Evolutionary conservation across 2,113 vertebrate species (phyloP).

Genomic region (Xerus inauris): DNA sequence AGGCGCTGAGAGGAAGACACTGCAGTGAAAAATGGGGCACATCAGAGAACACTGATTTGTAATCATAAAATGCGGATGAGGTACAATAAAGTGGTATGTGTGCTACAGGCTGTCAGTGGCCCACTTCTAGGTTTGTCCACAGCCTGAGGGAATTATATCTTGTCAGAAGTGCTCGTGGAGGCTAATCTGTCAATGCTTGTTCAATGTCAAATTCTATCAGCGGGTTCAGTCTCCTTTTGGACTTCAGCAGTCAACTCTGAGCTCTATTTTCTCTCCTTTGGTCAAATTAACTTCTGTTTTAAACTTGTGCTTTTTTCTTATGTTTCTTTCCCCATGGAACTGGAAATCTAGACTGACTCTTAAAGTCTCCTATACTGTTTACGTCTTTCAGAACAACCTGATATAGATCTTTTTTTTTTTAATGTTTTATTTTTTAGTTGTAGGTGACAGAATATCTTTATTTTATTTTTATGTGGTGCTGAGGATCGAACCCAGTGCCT

Average conservation of each 20-base stretch:
- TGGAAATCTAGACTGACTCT: not conserved
- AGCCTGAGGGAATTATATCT: conserved; percentile 60
- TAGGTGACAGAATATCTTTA: no score
- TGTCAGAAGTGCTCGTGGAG: conserved; percentile 70
- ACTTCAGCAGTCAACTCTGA: not conserved
- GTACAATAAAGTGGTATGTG: conserved; percentile 3
- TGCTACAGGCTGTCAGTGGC: conserved; percentile 46
- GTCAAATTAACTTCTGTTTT: conserved; percentile 63
- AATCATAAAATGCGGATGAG: conserved; percentile 73
- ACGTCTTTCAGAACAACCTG: conserved; percentile 9
- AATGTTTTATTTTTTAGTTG: no score
- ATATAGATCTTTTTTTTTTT: conserved; percentile 46
- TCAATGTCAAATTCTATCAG: conserved; percentile 73
- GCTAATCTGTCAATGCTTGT: conserved; percentile 67
- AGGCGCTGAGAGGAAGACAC: conserved; percentile 78
- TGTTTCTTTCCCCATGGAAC: not conserved
- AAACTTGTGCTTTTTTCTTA: not conserved
- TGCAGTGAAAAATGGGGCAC: conserved; percentile 85
- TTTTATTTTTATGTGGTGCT: no score
- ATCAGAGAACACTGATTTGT: conserved; percentile 86
- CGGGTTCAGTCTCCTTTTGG: conserved; percentile 38
- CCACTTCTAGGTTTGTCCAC: conserved; percentile 64
- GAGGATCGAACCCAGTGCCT: no score
- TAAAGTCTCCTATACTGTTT: not conserved
- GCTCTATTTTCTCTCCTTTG: conserved; percentile 33